Evolutionary conservation across 2,797 vertebrate genomes (phyloP), one percentile per base, ranked within the genome.

Genomic region (Halcyon smyrnensis): DNA sequence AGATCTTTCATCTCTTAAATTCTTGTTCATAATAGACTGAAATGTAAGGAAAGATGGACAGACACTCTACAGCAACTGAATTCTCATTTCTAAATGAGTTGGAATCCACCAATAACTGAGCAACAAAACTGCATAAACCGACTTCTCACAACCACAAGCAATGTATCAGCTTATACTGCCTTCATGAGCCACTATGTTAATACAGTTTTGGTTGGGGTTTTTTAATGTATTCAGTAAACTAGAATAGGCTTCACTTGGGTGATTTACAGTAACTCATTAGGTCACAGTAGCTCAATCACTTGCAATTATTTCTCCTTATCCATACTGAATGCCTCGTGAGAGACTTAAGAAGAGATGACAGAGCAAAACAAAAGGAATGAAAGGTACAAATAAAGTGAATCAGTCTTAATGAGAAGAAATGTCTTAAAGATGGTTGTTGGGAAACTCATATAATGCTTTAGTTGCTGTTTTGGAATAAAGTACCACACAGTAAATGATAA

Each of bases 141-240:
- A 67, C 9, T 36, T 37, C 3, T 64, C 50, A 71, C 45, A 87
- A 34, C 3, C 28, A 18, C 12, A 60, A 82, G 11, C 21, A 36
- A 20, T 18, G 6, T 17, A 45, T 59, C 63, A 81, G 2, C 30
- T 62, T 80, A 53, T 9, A 30, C 1, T n/a, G 1, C 11, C 62
- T 78, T 78, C 39, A 56, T 1, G 1, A 68, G 10, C 5, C 34
- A 45, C 28, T 53, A 11, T 9, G 41, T 50, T 17, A 28, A 59
- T 17, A 30, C 2, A 6, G 21, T 54, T 34, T 32, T 0, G 8
- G 13, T 6, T 27, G 19, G 18, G 5, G 2, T 11, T 46, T 62
- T 67, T 27, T 23, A 64, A 74, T 39, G 4, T n/a, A 43, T 56
- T 53, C 11, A 16, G 12, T 82, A 76, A 87, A 76, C 14, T 19